Percentiles rank a stretch among this genome's conserved stretches.
phyloP scores from a whole-genome alignment of 2,888 invertebrate genomes.

The Diarsia brunnea region DNA sequence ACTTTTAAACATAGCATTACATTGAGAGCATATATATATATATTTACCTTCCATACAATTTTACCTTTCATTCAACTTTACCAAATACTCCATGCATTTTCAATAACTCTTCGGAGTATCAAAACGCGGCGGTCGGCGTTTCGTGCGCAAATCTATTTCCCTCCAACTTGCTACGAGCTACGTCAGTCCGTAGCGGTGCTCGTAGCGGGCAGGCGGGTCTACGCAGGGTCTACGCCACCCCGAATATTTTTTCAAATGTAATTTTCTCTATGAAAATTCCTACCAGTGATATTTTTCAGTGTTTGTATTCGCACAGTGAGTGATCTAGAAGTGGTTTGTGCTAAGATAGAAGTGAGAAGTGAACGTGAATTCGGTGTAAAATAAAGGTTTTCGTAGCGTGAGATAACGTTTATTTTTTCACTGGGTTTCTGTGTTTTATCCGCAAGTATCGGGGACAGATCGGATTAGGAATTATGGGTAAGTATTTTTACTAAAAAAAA shows the following conservation, averaged over 20 bases:
- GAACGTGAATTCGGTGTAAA: conserved; percentile 54
- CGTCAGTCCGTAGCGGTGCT: conserved; percentile 82
- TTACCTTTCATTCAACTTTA: background rate
- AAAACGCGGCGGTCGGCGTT: conserved; percentile 51
- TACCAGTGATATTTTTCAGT: conserved; percentile 35
- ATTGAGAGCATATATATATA: background rate
- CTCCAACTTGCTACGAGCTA: conserved; percentile 72
- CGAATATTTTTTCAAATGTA: conserved; percentile 69
- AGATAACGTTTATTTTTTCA: conserved; percentile 68
- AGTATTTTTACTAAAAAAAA: conserved; percentile 57
- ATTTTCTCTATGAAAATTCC: conserved; percentile 79
- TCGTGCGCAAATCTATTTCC: conserved; percentile 78
- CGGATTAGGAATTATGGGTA: conserved; percentile 59
- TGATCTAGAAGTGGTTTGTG: conserved; percentile 33
- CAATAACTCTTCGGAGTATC: conserved; percentile 54
- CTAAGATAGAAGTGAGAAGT: conserved; percentile 40
- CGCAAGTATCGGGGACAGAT: conserved; percentile 61
- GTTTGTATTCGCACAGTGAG: conserved; percentile 28
- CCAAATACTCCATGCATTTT: conserved; percentile 15
- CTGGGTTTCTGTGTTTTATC: conserved; percentile 63
- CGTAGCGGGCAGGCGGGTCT: conserved; percentile 74
- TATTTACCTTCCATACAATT: background rate
- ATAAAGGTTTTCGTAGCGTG: conserved; percentile 58
- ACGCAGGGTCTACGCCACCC: conserved; percentile 64
- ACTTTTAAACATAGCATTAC: background rate